Evolutionary conservation across 2,113 vertebrate genomes (phyloP), one percentile per base, ranked within the genome.

Genomic region (Polypterus senegalus): DNA sequence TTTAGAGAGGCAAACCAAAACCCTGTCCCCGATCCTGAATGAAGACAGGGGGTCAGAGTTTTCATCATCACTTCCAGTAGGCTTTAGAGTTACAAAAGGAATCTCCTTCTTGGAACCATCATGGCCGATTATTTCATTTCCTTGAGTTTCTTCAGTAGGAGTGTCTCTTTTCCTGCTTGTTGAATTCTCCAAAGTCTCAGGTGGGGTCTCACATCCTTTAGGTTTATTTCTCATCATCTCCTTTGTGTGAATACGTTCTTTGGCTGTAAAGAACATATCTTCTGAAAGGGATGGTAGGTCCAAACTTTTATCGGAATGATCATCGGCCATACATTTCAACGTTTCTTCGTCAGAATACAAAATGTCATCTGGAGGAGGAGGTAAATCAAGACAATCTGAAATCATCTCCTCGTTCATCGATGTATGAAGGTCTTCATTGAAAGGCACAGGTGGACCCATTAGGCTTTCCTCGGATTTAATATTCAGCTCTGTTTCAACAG

Each of bases 1-100:
- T 4, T 69, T 71, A 1, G 60, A 77, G 11, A 69, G 71, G 65
- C 74, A 77, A 9, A 81, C 73, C 54, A 82, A 48, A 55, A 74
- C 70, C 58, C 67, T 66, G 51, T 82, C 62, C 4, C 70, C 77
- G 61, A 67, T 67, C 10, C 62, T 58, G 69, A 73, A 69, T 2
- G 47, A 63, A 48, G 47, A n/a, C 4, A 81, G 11, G 0, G 69
- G 67, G 9, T 81, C 77, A 1, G 58, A 27, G 55, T 54, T 63
- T 2, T 62, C 65, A 47, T 71, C 65, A 9, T 49, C 59, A 49
- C 46, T 68, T 27, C 27, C 27, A 27, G 27, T 27, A 27, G 27
- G 27, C 67, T 7, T 62, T 51, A 59, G 54, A 51, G n/a, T 59
- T 43, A 46, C 49, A 60, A 7, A 52, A 4, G 47, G 11, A 48